phyloP scores from a whole-genome alignment of 2,888 invertebrate species.

The Leuctra nigra region DNA sequence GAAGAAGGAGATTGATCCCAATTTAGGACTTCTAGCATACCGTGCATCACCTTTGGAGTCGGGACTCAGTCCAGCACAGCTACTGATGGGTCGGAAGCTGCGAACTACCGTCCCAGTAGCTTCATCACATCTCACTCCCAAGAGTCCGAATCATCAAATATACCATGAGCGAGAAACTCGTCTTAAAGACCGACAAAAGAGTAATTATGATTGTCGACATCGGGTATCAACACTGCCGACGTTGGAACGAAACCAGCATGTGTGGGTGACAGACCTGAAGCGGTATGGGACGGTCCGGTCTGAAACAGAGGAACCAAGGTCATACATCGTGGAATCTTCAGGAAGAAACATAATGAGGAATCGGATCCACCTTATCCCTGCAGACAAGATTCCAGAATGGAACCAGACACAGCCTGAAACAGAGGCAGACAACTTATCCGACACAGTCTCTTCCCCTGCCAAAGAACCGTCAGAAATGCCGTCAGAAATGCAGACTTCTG shows the following conservation, averaged over 20 bases:
- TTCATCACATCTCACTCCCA: not conserved
- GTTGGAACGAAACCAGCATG: not conserved
- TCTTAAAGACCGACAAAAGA: not conserved
- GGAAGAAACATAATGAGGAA: too few species aligned
- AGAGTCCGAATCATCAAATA: not conserved
- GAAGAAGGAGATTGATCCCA: conserved; percentile 31
- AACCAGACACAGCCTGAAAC: too few species aligned
- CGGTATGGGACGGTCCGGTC: not conserved
- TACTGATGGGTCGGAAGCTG: conserved; percentile 32
- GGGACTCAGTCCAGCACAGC: conserved; percentile 32
- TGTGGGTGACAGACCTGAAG: not conserved
- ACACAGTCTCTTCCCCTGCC: too few species aligned
- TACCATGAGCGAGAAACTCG: not conserved
- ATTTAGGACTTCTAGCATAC: conserved; percentile 30
- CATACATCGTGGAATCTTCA: too few species aligned
- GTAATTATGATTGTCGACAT: not conserved
- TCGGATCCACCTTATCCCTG: too few species aligned
- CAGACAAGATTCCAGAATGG: too few species aligned
- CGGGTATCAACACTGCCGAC: not conserved
- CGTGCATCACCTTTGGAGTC: conserved; percentile 29
- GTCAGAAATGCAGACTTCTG: too few species aligned
- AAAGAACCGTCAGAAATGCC: too few species aligned
- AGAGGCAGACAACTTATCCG: too few species aligned
- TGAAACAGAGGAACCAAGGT: too few species aligned
- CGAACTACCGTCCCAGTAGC: not conserved